phyloP scores from a whole-genome alignment of 2,888 invertebrate species.

The Eristalis tenax region DNA sequence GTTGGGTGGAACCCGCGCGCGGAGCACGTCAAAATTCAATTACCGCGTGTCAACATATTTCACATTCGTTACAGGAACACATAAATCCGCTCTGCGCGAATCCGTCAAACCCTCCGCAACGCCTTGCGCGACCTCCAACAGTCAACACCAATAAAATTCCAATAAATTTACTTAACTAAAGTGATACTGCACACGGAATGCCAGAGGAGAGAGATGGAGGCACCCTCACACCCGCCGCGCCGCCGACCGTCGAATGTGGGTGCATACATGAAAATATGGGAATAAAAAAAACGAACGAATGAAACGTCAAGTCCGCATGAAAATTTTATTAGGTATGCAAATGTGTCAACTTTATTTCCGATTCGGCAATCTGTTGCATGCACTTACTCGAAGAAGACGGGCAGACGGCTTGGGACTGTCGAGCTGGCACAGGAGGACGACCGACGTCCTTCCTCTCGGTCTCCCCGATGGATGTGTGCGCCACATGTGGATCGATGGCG shows the following conservation, averaged over 20 bases:
- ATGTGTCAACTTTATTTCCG: slow-evolving; percentile 80
- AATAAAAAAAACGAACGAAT: not conserved
- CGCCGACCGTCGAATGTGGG: not conserved
- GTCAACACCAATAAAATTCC: slow-evolving; percentile 69
- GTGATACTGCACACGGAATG: slow-evolving; percentile 67
- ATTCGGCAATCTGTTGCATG: slow-evolving; percentile 77
- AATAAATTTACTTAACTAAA: slow-evolving; percentile 69
- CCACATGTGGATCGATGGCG: slow-evolving; percentile 44
- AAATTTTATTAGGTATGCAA: slow-evolving; percentile 79
- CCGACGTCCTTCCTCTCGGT: not conserved
- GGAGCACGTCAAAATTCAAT: slow-evolving; percentile 60
- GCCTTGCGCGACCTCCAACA: slow-evolving; percentile 49
- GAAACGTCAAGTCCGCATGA: slow-evolving; percentile 71
- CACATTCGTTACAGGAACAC: slow-evolving; percentile 50
- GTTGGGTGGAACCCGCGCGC: not conserved
- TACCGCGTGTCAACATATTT: slow-evolving; percentile 64
- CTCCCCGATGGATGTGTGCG: not conserved
- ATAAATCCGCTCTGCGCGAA: slow-evolving; percentile 38
- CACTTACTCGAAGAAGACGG: slow-evolving; percentile 33
- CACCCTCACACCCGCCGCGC: slow-evolving; percentile 20
- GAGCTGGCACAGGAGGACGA: not conserved
- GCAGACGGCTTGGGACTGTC: slow-evolving; percentile 4
- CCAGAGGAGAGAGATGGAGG: not conserved
- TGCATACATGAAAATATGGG: slow-evolving; percentile 19
- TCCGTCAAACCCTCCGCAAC: not conserved